Evolutionary conservation across 2,113 vertebrate species (phyloP), one percentile per base, ranked within the genome.

Genomic region (Perccottus glenii): DNA sequence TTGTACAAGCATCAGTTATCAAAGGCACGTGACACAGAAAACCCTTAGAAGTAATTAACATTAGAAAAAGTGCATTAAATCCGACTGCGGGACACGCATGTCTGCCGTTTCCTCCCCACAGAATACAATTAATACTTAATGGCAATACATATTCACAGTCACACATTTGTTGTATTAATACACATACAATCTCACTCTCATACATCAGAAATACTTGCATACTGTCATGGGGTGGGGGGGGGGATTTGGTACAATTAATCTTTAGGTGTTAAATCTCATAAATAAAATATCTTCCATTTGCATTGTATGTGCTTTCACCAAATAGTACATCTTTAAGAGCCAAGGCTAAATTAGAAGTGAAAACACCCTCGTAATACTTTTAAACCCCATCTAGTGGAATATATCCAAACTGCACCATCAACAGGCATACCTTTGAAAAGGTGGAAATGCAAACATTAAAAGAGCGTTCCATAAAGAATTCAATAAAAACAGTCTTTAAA

Each of bases 271-370:
- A 69, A 8, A 44, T 59, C 74, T 73, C 58, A 56, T 61, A 43
- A 50, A 35, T 77, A 56, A 64, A 65, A 70, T 76, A 64, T 44
- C 64, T 74, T 78, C 27, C 48, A 43, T 42, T 90, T 94, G 92
- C 90, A 94, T 92, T 91, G 89, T 38, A 83, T 83, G 81, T 91
- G 89, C 92, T 11, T 89, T 82, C 49, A 51, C 36, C 55, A 36
- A 75, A 67, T 63, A 49, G 70, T 15, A 68, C 60, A 75, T 5
- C 1, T n/a, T 27, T 65, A 65, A 71, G 48, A 67, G 16, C 16
- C 76, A 10, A 55, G 33, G 52, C 12, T 43, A n/a, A 70, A 73
- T 56, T 59, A 66, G 1, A 11, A 42, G 56, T 14, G 32, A 40
- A 61, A 47, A 74, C 51, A 73, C 55, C 47, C 50, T 50, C 51